Evolutionary conservation across 2,888 invertebrate species (phyloP), one percentile per base, ranked within the genome.

Genomic region (Lepidocyrtoides sp.): DNA sequence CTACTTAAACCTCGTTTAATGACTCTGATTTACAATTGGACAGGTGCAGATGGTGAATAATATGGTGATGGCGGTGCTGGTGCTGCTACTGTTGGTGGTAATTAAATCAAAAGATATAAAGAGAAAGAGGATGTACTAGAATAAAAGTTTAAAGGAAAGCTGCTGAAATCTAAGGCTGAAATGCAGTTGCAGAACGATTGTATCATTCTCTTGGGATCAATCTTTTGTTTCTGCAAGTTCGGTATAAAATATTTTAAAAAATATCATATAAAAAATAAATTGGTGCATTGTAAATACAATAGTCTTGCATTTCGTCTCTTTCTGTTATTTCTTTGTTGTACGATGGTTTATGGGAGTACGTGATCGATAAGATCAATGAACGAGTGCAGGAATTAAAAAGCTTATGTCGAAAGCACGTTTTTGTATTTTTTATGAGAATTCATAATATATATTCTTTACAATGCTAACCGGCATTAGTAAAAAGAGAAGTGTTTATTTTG

Each of bases 21-120:
- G 66, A 32, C 36, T 36, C n/a, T 66, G 66, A 66, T 66, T 66
- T 66, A 66, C 66, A 66, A 66, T 66, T 66, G 32, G 66, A n/a
- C 66, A 66, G 66, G 29, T 63, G 63, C 17, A 17, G 54, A 26
- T 60, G 23, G 60, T 60, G n/a, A n/a, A n/a, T n/a, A n/a, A n/a
- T n/a, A n/a, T n/a, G n/a, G n/a, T n/a, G n/a, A n/a, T n/a, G n/a
- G n/a, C n/a, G n/a, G n/a, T n/a, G n/a, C n/a, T n/a, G n/a, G n/a
- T n/a, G n/a, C n/a, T n/a, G n/a, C n/a, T n/a, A n/a, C n/a, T n/a
- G n/a, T n/a, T n/a, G n/a, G 36, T n/a, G 32, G 66, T 66, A 66
- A 66, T 66, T 66, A 66, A 66, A 66, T 66, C 29, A 66, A 32
- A 66, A 36, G 4, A 2, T 26, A 29, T 2, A 32, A 32, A 29